These are phyloP conservation scores for Patagioenas fasciata DNA, from an alignment of 2,113 vertebrate species.

Conservation along the genomic window DNA sequence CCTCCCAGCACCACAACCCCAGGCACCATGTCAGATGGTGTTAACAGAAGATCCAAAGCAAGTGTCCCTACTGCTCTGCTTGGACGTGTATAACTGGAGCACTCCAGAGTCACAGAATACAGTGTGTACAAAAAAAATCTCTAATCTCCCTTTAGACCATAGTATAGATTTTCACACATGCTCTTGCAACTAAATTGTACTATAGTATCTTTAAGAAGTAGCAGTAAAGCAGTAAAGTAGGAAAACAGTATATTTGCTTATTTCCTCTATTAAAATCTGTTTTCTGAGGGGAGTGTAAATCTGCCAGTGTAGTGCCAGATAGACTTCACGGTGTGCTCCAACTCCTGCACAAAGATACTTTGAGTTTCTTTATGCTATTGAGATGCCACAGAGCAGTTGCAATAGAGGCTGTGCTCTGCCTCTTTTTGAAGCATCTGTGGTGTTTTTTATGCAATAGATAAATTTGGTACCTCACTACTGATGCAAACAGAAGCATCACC, in stretches of 20 bases:
- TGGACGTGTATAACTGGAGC: background rate
- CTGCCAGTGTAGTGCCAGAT: background rate
- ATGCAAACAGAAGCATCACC: background rate
- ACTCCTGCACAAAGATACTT: background rate
- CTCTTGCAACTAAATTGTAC: background rate
- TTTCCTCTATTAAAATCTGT: background rate
- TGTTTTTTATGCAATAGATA: background rate
- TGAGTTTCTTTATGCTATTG: background rate
- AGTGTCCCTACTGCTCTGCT: background rate
- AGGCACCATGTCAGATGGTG: constrained; percentile 23
- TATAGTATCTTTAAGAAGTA: background rate
- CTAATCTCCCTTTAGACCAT: background rate
- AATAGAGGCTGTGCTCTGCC: background rate
- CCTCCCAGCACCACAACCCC: background rate
- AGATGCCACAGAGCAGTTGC: background rate
- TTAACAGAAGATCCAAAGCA: background rate
- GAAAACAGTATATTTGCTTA: background rate
- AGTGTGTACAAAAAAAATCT: background rate
- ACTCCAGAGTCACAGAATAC: background rate
- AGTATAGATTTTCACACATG: background rate
- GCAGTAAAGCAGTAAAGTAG: background rate
- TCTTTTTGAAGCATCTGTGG: background rate
- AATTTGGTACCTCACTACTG: background rate
- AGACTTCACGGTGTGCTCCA: background rate
- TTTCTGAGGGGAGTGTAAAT: background rate